Percentiles rank a stretch among this genome's conserved stretches.
Evolutionary conservation across 1,140 invertebrate genomes (phyloP).

Genomic region (Cylas formicarius): DNA sequence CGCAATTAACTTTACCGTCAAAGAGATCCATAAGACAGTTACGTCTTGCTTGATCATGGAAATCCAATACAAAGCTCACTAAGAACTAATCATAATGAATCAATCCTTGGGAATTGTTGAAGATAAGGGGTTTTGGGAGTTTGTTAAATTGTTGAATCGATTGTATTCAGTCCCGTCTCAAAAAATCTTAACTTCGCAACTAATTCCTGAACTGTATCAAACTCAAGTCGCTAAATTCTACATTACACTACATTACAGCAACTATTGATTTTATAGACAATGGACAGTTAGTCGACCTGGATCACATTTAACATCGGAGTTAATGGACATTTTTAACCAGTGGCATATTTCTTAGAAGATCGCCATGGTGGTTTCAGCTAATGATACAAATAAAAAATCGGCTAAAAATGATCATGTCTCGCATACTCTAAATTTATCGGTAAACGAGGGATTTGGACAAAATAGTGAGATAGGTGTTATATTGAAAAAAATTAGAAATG

Average conservation of each 20-base stretch:
- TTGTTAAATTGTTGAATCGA: background rate
- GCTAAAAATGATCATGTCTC: too few relatives aligned
- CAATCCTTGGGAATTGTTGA: constrained; percentile 1
- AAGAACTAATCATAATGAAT: background rate
- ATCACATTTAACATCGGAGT: constrained; percentile 2
- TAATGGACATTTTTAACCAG: constrained; percentile 15
- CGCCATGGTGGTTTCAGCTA: too few relatives aligned
- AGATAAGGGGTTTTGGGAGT: constrained; percentile 1
- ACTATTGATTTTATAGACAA: constrained; percentile 8
- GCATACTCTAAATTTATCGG: constrained; percentile 16
- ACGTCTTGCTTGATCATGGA: background rate
- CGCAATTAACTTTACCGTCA: too few relatives aligned
- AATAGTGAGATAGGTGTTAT: too few relatives aligned
- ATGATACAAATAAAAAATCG: too few relatives aligned
- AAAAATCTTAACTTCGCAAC: constrained; percentile 4
- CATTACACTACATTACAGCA: constrained; percentile 3
- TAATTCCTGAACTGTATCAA: constrained; percentile 9
- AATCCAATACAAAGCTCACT: background rate
- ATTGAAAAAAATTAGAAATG: constrained; percentile 11
- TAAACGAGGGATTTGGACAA: constrained; percentile 6
- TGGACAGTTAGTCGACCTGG: constrained; percentile 5
- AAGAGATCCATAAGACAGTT: background rate
- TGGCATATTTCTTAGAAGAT: constrained; percentile 13
- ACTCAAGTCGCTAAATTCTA: constrained; percentile 3
- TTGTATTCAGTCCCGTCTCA: constrained; percentile 1